phyloP scores from a whole-genome alignment of 2,888 invertebrate genomes.

The Onthophagus sagittarius region DNA sequence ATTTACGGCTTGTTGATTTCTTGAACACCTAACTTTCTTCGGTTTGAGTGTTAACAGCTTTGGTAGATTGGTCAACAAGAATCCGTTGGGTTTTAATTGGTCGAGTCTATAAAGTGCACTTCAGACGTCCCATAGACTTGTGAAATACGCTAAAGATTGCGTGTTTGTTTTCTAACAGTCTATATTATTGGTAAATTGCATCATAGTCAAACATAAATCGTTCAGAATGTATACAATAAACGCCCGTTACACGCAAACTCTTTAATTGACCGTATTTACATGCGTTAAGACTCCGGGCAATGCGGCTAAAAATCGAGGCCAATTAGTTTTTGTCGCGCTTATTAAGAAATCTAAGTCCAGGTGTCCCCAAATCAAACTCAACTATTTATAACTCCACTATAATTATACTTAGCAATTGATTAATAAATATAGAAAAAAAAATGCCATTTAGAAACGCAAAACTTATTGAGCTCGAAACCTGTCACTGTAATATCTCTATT shows the following conservation, averaged over 20 bases:
- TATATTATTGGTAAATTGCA: not conserved
- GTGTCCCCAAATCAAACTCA: not conserved
- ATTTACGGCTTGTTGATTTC: not conserved
- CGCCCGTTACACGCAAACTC: not conserved
- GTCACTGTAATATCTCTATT: not conserved
- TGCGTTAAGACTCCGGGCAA: not conserved
- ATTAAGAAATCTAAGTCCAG: not conserved
- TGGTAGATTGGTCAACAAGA: not conserved
- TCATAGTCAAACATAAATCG: not conserved
- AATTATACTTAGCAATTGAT: not conserved
- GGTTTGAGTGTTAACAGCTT: not conserved
- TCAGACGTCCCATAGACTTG: not conserved
- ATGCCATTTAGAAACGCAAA: not conserved
- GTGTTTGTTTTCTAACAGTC: not conserved
- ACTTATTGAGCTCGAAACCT: not conserved
- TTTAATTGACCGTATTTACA: not conserved
- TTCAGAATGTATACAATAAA: not conserved
- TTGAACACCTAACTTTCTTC: not conserved
- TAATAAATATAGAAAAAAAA: not conserved
- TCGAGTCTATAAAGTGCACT: not conserved
- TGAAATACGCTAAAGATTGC: not conserved
- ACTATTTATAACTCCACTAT: not conserved
- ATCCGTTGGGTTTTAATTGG: not conserved
- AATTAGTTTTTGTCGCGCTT: not conserved
- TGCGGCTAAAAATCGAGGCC: not conserved